These are phyloP conservation scores for Sericinus montela DNA, from an alignment of 2,888 invertebrate species.

Conservation along the genomic window DNA sequence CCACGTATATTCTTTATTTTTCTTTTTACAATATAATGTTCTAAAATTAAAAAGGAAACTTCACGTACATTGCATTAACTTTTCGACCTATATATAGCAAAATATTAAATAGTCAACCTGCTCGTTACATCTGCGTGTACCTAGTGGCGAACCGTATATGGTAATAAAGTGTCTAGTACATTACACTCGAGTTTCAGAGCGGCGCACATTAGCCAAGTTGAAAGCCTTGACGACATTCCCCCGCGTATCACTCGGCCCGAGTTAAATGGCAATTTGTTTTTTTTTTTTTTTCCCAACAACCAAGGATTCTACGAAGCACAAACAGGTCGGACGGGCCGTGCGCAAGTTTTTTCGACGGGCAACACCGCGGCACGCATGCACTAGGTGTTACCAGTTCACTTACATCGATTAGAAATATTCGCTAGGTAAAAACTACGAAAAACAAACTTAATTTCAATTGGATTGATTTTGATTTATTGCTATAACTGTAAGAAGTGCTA, in stretches of 20 bases:
- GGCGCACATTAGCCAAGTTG: conserved; percentile 38
- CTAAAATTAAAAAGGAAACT: too few relatives aligned
- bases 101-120: neutral
- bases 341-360: conserved; percentile 64
- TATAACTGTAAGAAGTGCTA: too few relatives aligned
- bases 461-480: too few relatives aligned
- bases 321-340: conserved; percentile 64
- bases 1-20: too few relatives aligned
- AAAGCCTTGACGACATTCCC: conserved; percentile 70
- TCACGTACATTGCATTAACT: too few relatives aligned
- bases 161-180: neutral
- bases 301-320: conserved; percentile 63
- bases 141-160: neutral
- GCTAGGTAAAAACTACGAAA: too few relatives aligned
- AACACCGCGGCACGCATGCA: conserved; percentile 39
- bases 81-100: too few relatives aligned
- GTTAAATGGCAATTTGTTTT: conserved; percentile 65
- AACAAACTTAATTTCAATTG: too few relatives aligned
- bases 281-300: conserved; percentile 59
- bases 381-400: conserved; percentile 38
- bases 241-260: conserved; percentile 39
- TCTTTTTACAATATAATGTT: too few relatives aligned
- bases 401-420: conserved; percentile 4
- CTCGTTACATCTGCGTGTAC: neutral
- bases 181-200: conserved; percentile 6